A percentile compares a stretch with the other conserved stretches of the same genome.
phyloP scores from a whole-genome alignment of 2,797 vertebrate species.

The Eulemur mongoz region DNA sequence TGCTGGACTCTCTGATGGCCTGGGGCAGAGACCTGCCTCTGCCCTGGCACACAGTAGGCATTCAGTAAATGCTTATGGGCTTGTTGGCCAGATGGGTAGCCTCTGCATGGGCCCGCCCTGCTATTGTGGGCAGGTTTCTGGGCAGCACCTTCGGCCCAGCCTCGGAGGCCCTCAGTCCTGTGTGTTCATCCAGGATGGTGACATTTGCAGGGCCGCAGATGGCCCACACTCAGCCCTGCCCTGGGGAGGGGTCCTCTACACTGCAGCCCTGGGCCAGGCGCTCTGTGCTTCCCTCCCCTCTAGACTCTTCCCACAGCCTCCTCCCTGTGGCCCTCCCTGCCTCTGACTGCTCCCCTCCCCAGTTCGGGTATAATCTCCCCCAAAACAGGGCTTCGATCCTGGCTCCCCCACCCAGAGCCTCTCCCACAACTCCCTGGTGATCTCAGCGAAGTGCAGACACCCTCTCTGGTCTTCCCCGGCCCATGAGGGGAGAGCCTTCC shows the following conservation, averaged over 20 bases:
- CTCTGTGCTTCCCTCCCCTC: not conserved
- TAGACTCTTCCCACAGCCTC: not conserved
- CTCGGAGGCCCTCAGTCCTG: not conserved
- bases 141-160: not conserved
- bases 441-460: not conserved
- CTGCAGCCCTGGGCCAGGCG: too few relatives aligned
- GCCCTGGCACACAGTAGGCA: not conserved
- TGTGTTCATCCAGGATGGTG: fast-evolving
- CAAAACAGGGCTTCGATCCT: not conserved
- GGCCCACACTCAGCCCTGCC: not conserved
- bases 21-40: not conserved
- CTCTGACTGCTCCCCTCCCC: not conserved
- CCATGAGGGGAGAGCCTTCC: not conserved
- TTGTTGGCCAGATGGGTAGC: not conserved
- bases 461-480: not conserved
- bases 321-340: too few relatives aligned
- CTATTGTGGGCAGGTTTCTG: not conserved
- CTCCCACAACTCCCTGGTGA: not conserved
- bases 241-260: not conserved
- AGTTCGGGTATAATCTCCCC: not conserved
- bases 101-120: not conserved
- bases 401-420: not conserved
- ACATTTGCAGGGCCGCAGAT: not conserved
- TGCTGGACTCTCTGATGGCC: not conserved
- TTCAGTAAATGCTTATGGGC: not conserved